A percentile compares a stretch with the other conserved stretches of the same genome.
Evolutionary conservation across 2,113 vertebrate genomes (phyloP).

Genomic region (Mus pahari): DNA sequence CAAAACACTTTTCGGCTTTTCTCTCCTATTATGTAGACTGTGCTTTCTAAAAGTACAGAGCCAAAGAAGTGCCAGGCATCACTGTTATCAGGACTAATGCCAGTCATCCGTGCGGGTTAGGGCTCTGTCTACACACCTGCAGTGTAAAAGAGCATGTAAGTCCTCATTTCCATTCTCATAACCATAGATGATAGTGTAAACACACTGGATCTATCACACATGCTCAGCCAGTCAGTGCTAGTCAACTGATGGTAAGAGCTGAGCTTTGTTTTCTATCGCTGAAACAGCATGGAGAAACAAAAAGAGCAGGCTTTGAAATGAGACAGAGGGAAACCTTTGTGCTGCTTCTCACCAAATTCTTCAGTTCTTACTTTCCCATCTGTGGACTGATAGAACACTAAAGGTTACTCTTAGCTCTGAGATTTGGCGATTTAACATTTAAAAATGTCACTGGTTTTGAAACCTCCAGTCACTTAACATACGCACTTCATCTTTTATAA

Average conservation of each 20-base stretch:
- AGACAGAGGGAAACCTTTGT: slow-evolving; percentile 13
- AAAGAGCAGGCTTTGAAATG: background rate
- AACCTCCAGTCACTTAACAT: background rate
- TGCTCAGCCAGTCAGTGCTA: background rate
- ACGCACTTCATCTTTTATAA: slow-evolving; percentile 39
- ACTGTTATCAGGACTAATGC: background rate
- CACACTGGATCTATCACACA: background rate
- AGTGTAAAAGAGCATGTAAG: background rate
- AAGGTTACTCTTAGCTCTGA: slow-evolving; percentile 48
- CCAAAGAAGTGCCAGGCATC: background rate
- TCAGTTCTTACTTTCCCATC: background rate
- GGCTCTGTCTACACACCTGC: background rate
- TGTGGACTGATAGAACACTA: background rate
- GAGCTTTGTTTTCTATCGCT: background rate
- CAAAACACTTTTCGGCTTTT: background rate
- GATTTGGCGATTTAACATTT: slow-evolving; percentile 38
- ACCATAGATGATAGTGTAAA: background rate
- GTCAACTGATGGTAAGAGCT: background rate
- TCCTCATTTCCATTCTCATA: background rate
- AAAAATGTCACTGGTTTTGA: slow-evolving; percentile 61
- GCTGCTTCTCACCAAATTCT: background rate
- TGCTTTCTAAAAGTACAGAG: background rate
- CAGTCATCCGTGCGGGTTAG: slow-evolving; percentile 3
- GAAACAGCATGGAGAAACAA: background rate
- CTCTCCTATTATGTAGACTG: background rate